Evolutionary conservation across 2,888 invertebrate species (phyloP), one percentile per base, ranked within the genome.

Genomic region (Leucozona laternaria): DNA sequence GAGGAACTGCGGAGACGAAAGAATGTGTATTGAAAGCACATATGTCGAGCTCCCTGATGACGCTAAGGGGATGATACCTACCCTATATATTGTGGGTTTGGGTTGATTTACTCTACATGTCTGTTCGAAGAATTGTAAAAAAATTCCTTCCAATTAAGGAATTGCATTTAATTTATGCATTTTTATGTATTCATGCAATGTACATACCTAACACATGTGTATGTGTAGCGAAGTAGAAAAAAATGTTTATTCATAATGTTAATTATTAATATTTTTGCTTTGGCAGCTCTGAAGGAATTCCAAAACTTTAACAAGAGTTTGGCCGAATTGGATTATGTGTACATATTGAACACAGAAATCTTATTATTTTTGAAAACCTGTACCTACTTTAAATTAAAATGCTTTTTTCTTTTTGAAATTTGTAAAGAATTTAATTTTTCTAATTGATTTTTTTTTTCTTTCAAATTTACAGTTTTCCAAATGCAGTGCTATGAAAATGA

Each of bases 161-260:
- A 50, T 62, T 75, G 62, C 73, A 75, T 62, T 62, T 53, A 75
- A 75, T 75, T 64, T 62, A 62, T 73, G 60, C 34, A 37, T 37
- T 62, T 73, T n/a, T 53, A 43, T 48, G 45, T 48, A 66, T 66
- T 66, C 73, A 20, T 53, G 5, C 10, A 68, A 22, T n/a, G 20
- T 50, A 11, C n/a, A n/a, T n/a, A n/a, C n/a, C n/a, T n/a, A n/a
- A n/a, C n/a, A n/a, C n/a, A n/a, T n/a, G n/a, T n/a, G n/a, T n/a
- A 43, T 62, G 43, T 48, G 17, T 11, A 48, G 13, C 34, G 25
- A 53, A 22, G 53, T 50, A 10, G 34, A 20, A 53, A 37, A 22
- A 66, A 66, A 66, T 66, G 45, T 45, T 48, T 48, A 45, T 48
- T 66, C 64, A 66, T 66, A 20, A 20, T 34, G 34, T 45, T 48